Evolutionary conservation across 2,113 vertebrate species (phyloP), one percentile per base, ranked within the genome.

Genomic region (Spea bombifrons): DNA sequence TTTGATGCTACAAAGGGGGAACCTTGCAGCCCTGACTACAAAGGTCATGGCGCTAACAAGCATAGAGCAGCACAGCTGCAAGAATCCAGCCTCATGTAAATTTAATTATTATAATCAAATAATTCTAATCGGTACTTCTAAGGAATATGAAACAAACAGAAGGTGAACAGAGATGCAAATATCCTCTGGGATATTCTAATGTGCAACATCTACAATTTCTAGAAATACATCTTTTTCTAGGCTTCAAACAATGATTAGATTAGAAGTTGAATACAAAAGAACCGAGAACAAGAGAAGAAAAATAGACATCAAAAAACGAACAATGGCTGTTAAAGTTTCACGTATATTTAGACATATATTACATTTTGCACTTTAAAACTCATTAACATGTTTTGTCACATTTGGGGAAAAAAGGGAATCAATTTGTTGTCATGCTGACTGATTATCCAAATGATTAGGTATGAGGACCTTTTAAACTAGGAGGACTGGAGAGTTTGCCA

Each of bases 51-150:
- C 8, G 57, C 57, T 9, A 64, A 9, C 61, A 64, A 64, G 61
- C 5, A 64, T 5, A n/a, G 57, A 61, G 15, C 61, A 16, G 61
- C 30, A 16, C 61, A 64, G 16, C 61, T 64, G 61, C 5, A 30
- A 7, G n/a, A 13, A 64, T 16, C n/a, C 61, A 64, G 16, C 5
- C n/a, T 64, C 61, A 64, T 64, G 5, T 64, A 64, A 16, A 64
- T 64, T 3, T 64, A 64, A 64, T 64, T 64, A 64, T 17, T 64
- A 3, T 64, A 64, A 64, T 64, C 15, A 64, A 64, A 64, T 64
- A 16, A 64, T 64, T 64, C 4, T 64, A 17, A 30, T 64, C 61
- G n/a, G 61, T 5, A 64, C 61, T 64, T 64, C 17, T 30, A 64
- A 64, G n/a, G 61, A 30, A 59, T 59, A 59, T 12, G 55, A 59